Conservation (phyloP, 2,113 vertebrate species). For the Muntiacus reevesi region DNA sequence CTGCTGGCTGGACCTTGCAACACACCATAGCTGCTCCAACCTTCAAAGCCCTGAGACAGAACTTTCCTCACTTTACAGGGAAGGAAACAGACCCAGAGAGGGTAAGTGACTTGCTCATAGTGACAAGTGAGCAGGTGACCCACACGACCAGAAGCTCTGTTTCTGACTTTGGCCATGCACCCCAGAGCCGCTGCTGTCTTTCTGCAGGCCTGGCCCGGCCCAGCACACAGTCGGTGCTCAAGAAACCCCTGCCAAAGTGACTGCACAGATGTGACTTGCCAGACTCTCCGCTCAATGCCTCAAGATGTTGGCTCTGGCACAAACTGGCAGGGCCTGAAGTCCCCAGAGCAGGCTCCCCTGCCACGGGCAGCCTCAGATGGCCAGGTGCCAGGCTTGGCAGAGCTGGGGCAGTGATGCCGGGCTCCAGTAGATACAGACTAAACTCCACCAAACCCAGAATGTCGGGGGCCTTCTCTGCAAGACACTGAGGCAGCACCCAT, state of each 20-base stretch:
- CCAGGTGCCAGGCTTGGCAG: not conserved
- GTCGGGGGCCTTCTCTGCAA: not conserved
- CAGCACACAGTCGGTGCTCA: not conserved
- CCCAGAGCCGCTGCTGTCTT: not conserved
- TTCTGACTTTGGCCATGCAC: not conserved
- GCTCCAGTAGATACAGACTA: not conserved
- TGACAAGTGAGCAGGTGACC: not conserved
- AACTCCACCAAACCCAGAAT: not conserved
- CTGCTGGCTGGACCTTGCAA: not conserved
- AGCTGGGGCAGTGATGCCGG: not conserved
- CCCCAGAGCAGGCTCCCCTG: not conserved
- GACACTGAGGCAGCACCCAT: accelerated
- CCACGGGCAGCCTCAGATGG: accelerated
- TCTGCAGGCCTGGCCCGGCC: not conserved
- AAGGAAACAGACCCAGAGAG: not conserved
- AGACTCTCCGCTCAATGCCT: not conserved
- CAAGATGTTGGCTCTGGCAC: not conserved
- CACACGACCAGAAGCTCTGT: not conserved
- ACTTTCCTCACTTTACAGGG: not conserved
- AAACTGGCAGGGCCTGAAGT: not conserved
- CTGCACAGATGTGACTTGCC: not conserved
- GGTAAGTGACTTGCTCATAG: not conserved
- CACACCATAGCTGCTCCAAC: not conserved
- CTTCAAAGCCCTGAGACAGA: not conserved
- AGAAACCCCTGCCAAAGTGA: not conserved